Conservation (phyloP, 2,113 vertebrate genomes). For the Colistium nudipinnis region DNA sequence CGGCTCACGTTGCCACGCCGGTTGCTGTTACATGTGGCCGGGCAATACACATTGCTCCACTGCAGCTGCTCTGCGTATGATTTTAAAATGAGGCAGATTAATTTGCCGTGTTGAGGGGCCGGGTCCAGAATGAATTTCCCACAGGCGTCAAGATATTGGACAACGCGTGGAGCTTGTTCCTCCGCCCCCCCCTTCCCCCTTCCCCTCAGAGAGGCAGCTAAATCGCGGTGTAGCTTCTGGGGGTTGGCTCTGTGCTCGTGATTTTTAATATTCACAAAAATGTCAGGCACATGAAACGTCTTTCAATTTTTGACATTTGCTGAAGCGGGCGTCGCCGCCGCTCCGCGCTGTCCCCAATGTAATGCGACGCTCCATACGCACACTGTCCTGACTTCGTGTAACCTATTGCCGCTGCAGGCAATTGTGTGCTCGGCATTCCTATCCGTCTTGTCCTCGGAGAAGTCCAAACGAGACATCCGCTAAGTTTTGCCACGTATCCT, state of each 20-base stretch:
- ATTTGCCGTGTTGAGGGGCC: constrained; percentile 43
- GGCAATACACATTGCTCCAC: constrained; percentile 25
- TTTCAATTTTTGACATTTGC: constrained; percentile 42
- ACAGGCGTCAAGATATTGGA: constrained; percentile 48
- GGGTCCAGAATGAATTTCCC: constrained; percentile 56
- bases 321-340: constrained; percentile 15
- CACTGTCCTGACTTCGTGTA: constrained; percentile 13
- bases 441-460: not conserved
- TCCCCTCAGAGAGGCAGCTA: constrained; percentile 19
- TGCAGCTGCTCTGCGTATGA: constrained; percentile 18
- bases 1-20: constrained; percentile 12
- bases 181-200: too few species aligned
- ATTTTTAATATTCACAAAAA: constrained; percentile 39
- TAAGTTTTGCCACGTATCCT: constrained; percentile 13
- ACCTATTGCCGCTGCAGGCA: not conserved
- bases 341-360: too few species aligned
- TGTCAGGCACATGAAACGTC: constrained; percentile 18
- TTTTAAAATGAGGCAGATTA: constrained; percentile 54
- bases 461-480: not conserved
- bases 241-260: constrained; percentile 13
- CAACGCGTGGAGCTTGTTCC: constrained; percentile 36
- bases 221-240: constrained; percentile 21
- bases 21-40: not conserved
- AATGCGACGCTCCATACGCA: too few species aligned
- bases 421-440: not conserved